Base-by-base conservation (phyloP, 2,888 invertebrate species). In the Malthinus flaveolus region DNA sequence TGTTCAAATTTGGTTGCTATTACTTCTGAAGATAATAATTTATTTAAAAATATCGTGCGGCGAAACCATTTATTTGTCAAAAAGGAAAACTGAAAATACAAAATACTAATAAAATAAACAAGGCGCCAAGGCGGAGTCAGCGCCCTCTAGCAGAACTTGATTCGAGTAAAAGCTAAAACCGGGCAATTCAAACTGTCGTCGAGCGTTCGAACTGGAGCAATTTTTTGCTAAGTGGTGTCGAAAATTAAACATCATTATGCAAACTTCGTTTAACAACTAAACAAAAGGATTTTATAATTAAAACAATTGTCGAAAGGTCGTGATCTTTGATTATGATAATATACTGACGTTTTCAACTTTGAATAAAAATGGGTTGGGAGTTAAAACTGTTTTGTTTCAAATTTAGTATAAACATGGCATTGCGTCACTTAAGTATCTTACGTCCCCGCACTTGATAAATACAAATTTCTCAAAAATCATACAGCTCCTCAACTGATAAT, bases 401-500 rank as follows among this genome's bases (percentile, higher is more conserved):
- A 39, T 48, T 55, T 56, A 56, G 51, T 51, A 56, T 47, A 50
- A 56, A 56, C 56, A 56, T 32, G 39, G 23, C 44, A 23, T 59
- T 59, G 59, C 54, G 59, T 59, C 59, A 59, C 13, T 34, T 11
- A 46, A 44, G 35, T 47, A 45, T 54, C 45, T 48, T 49, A 49
- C 54, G 59, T 50, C 51, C 23, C 49, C 49, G 13, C 51, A 37
- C 35, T 49, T 35, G 48, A 48, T 50, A 52, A 56, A 49, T 44
- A 59, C 36, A 12, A 36, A 44, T 53, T 56, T 50, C 51, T 56
- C 45, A 59, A 56, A 53, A 56, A 50, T 49, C 49, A 50, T 48
- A 52, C 42, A 53, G 48, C 52, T 32, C 49, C 58, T 35, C 35
- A 7, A 49, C 58, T 53, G 58, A 58, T 58, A 48, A 57, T 15